Base-by-base conservation (phyloP, 2,113 vertebrate species). In the Pica pica region DNA sequence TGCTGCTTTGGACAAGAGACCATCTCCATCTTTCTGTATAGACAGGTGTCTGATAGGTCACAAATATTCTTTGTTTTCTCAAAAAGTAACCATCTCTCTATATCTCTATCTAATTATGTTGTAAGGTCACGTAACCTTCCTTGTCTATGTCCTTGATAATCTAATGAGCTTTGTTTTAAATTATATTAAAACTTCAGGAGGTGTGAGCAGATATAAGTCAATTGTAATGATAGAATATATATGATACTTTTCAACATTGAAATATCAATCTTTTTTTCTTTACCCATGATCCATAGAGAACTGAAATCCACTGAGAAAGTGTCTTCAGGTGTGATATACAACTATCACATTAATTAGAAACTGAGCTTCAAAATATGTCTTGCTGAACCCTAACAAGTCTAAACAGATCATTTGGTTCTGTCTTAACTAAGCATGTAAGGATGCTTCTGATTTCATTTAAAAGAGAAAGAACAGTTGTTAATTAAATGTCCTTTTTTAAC, bases 281-380 rank as follows among this genome's bases (percentile, higher is more conserved):
- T 70, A 63, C 31, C 35, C 14, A 19, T 56, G 16, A 87, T 61
- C 57, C n/a, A 13, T 21, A 76, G 37, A 69, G 65, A 53, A 50
- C 20, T 69, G 70, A 87, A 95, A 87, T 31, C 31, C 24, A 69
- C 57, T 69, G 74, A 50, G 78, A 53, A 63, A 73, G 13, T 17
- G 2, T n/a, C 65, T 87, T 83, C 87, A 95, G 57, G n/a, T 69
- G 28, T 89, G 57, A 76, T 73, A 79, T 42, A 26, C 27, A 89
- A 50, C 46, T 73, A 35, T 64, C 89, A 87, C 20, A 73, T 53
- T 91, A 95, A 94, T 95, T 93, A 83, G 69, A 93, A 95, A 42
- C 9, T 69, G 46, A 95, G n/a, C 31, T 82, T 89, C 81, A 89
- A 71, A 82, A 68, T 82, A 82, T 13, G 31, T 21, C 44, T 89